phyloP scores from a whole-genome alignment of 2,113 vertebrate species.

The Periophthalmus modestus region DNA sequence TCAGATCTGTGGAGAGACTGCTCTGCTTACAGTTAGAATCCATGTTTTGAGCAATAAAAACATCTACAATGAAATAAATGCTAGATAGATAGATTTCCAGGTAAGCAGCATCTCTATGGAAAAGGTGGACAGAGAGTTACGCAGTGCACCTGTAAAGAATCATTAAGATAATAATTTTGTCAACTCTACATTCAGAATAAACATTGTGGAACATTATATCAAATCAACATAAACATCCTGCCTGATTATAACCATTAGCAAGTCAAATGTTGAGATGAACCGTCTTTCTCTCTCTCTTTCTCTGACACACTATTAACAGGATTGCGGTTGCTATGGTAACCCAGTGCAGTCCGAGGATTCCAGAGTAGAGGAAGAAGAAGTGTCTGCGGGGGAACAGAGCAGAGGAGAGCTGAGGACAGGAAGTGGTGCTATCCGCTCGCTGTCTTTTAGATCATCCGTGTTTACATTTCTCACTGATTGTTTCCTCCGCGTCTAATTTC shows the following conservation, averaged over 20 bases:
- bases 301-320: constrained; percentile 67
- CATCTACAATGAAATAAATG: not conserved
- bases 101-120: not conserved
- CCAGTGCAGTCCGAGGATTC: constrained; percentile 62
- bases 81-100: not conserved
- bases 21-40: not conserved
- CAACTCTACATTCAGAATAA: not conserved
- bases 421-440: constrained; percentile 37
- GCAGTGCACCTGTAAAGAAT: not conserved
- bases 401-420: constrained; percentile 46
- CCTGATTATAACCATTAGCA: constrained; percentile 46
- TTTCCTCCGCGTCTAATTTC: constrained; percentile 36
- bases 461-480: constrained; percentile 57
- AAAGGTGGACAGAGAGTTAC: not conserved
- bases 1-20: too few species aligned
- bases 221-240: constrained; percentile 52
- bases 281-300: constrained; percentile 36
- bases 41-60: not conserved
- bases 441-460: constrained; percentile 46
- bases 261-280: constrained; percentile 29
- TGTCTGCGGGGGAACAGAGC: constrained; percentile 34
- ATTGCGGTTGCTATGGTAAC: constrained; percentile 71
- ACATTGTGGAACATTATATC: not conserved
- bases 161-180: not conserved
- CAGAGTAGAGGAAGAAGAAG: constrained; percentile 26